Base-by-base conservation (phyloP, 2,797 vertebrate genomes). In the Lagorchestes hirsutus region DNA sequence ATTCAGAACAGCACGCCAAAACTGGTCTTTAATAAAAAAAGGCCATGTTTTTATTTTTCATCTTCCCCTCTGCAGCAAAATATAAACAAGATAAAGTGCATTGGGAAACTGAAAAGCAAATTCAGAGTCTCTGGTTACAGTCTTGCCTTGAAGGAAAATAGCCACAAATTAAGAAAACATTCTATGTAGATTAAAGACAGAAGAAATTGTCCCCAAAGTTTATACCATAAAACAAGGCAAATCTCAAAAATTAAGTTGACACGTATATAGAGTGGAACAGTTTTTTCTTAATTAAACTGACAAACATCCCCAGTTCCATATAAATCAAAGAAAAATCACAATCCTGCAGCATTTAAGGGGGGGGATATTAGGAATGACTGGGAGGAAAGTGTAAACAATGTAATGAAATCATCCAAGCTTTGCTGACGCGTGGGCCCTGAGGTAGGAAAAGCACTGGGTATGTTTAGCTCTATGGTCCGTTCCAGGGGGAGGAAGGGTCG, bases 251-350 rank as follows among this genome's bases (percentile, higher is more conserved):
- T 93, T 97, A 97, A 94, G 96, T 97, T 97, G 97, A 97, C 67
- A 97, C 90, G 52, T 5, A 5, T 90, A 74, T 54, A 94, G 12
- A 97, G 27, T 90, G 93, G 57, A 94, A 50, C 93, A 95, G 91
- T 94, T 96, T 98, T 98, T 98, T 97, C 91, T 91, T 97, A 96
- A 97, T 97, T 97, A 97, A 97, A 96, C 95, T 95, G 95, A 97
- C 96, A 97, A 93, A 93, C 56, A 94, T 96, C 82, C 96, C 87
- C 50, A 94, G 94, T 97, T 98, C 58, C 90, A n/a, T 94, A 95
- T 96, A 97, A 98, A 97, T 98, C 94, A 96, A 95, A 74, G 4
- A 87, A 97, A 96, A 97, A 93, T 94, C 96, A 95, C 93, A 97
- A 90, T 92, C 14, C 46, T 96, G 90, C 90, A 95, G 34, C 1